Percentiles rank a stretch among this genome's conserved stretches.
Evolutionary conservation across 2,797 vertebrate genomes (phyloP).

Genomic region (Choloepus didactylus): DNA sequence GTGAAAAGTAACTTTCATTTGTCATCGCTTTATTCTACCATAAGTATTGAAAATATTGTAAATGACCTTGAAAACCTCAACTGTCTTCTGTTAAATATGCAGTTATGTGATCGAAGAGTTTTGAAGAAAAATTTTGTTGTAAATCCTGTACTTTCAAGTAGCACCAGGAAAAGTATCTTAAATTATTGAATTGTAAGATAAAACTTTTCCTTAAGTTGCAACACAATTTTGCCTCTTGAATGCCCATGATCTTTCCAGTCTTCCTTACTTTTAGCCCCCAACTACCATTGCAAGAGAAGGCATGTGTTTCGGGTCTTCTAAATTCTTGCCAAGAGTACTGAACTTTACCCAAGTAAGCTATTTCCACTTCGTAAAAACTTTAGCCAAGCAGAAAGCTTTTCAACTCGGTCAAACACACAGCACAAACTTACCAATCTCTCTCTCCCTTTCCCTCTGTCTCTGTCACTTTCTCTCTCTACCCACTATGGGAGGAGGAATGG

Average conservation of each 20-base stretch:
- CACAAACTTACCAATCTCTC: not conserved
- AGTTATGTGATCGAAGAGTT: not conserved
- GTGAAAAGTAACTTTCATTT: constrained; percentile 46
- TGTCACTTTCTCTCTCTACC: not conserved
- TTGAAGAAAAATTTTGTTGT: not conserved
- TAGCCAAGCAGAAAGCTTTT: not conserved
- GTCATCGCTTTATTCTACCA: constrained; percentile 51
- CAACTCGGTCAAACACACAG: not conserved
- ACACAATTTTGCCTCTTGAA: not conserved
- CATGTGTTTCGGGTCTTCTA: not conserved
- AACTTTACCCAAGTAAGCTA: not conserved
- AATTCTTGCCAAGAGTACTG: not conserved
- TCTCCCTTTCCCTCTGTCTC: too few relatives aligned
- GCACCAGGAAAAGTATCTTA: not conserved
- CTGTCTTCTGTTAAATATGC: not conserved
- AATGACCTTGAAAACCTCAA: not conserved
- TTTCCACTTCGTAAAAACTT: constrained; percentile 23
- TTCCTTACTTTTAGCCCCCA: not conserved
- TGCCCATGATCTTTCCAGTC: not conserved
- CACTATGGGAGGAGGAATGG: not conserved
- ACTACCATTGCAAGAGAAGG: not conserved
- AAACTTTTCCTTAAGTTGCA: not conserved
- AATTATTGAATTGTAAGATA: not conserved
- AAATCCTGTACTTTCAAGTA: not conserved
- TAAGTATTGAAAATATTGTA: not conserved